phyloP scores from a whole-genome alignment of 2,888 invertebrate genomes.

The Carcina quercana region DNA sequence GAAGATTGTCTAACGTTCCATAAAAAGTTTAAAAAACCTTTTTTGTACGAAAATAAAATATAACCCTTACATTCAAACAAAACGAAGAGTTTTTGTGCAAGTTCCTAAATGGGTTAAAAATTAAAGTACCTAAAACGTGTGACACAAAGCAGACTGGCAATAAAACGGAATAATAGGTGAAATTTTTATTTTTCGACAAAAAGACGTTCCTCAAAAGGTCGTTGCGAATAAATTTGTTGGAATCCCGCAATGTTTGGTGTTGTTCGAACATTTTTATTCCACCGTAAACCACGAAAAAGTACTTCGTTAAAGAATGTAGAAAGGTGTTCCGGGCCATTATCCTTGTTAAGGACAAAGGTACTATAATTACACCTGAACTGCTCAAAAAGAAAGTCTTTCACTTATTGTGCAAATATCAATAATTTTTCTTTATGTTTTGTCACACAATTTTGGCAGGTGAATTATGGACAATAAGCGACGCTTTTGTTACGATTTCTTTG shows the following conservation, averaged over 20 bases:
- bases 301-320: conserved; percentile 53
- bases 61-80: conserved; percentile 63
- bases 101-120: conserved; percentile 51
- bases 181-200: conserved; percentile 19
- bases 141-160: conserved; percentile 22
- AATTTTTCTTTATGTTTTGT: conserved; percentile 42
- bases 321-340: conserved; percentile 58
- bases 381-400: conserved; percentile 66
- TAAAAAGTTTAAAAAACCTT: conserved; percentile 38
- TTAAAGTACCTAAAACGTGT: too few species aligned
- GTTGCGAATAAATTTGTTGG: conserved; percentile 36
- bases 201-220: conserved; percentile 12
- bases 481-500: conserved; percentile 25
- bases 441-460: conserved; percentile 40
- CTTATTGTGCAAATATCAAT: conserved; percentile 53
- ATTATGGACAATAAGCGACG: conserved; percentile 23
- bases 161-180: conserved; percentile 16
- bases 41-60: conserved; percentile 39
- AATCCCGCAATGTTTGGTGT: conserved; percentile 68
- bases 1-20: conserved; percentile 44
- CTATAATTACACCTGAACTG: conserved; percentile 56
- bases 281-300: conserved; percentile 69
- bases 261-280: conserved; percentile 62
- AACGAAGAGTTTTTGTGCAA: conserved; percentile 29
- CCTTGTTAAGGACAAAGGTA: conserved; percentile 50